phyloP scores from a whole-genome alignment of 2,888 invertebrate species.

The Eristalis pertinax region DNA sequence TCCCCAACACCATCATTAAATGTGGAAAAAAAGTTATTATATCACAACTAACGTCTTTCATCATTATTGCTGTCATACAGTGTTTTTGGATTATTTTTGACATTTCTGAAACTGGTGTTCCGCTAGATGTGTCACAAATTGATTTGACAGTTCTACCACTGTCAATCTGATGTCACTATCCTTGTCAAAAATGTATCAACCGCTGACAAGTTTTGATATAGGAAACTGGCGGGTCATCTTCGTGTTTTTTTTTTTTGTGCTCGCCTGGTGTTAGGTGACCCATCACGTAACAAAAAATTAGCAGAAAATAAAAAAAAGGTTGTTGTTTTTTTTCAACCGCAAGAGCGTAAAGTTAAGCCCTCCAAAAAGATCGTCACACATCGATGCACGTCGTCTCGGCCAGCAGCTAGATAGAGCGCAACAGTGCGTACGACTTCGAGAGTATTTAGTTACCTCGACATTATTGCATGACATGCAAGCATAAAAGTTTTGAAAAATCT shows the following conservation, averaged over 20 bases:
- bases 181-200: slow-evolving; percentile 29
- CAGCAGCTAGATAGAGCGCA: slow-evolving; percentile 30
- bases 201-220: slow-evolving; percentile 38
- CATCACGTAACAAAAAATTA: slow-evolving; percentile 41
- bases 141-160: slow-evolving; percentile 52
- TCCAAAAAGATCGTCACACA: slow-evolving; percentile 70
- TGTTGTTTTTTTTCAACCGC: slow-evolving; percentile 25
- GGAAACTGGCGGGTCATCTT: slow-evolving; percentile 29
- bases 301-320: slow-evolving; percentile 24
- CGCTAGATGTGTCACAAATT: slow-evolving; percentile 60
- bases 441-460: slow-evolving; percentile 65
- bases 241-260: not conserved
- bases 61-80: not conserved
- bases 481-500: slow-evolving; percentile 41
- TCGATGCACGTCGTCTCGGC: slow-evolving; percentile 47
- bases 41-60: slow-evolving; percentile 11
- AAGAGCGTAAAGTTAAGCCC: slow-evolving; percentile 66
- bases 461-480: slow-evolving; percentile 63
- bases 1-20: slow-evolving; percentile 44
- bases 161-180: not conserved
- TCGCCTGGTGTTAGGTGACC: slow-evolving; percentile 32
- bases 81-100: slow-evolving; percentile 20
- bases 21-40: slow-evolving; percentile 30
- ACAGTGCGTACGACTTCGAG: slow-evolving; percentile 24
- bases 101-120: slow-evolving; percentile 26